Base-by-base conservation (phyloP, 2,113 vertebrate species). In the Poeciliopsis prolifica region DNA sequence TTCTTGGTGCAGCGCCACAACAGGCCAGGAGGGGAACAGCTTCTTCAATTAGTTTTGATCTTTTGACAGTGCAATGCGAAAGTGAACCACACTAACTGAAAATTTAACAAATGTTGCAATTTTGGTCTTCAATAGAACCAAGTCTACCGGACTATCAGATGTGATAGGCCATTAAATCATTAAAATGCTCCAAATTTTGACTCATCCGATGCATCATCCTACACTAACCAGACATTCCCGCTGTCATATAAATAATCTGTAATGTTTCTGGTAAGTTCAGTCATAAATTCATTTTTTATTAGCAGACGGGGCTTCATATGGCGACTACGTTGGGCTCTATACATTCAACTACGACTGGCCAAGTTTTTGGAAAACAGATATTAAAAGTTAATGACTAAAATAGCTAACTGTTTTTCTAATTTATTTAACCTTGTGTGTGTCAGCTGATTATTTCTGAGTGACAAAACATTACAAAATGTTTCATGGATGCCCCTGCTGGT, bases 401-500 rank as follows among this genome's bases (percentile, higher is more conserved):
- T 19, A 24, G 51, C 7, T 2, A 1, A n/a, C 7, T 58, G 10
- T 58, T 58, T 54, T 24, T 58, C 22, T 58, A 8, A 58, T 58
- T 7, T n/a, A 24, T 24, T n/a, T n/a, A 58, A 58, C 24, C 51
- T n/a, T 58, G 9, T 48, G 44, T 48, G 44, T 48, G 17, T 19
- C 44, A 48, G 17, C 44, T 24, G 51, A 19, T 58, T 58, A 9
- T 24, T n/a, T 24, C 22, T 17, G 17, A 19, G 44, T 58, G 51
- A 10, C 48, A 19, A 5, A 54, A 54, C 48, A 24, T 54, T 42
- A 42, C 14, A 54, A 54, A 54, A 54, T 54, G 48, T 22, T 54
- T 54, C 51, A 58, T 58, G 65, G 72, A 13, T 44, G 1, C 65
- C 70, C 84, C 30, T 78, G 66, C n/a, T 58, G 54, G 60, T 72